phyloP scores from a whole-genome alignment of 2,797 vertebrate species.

The Peromyscus eremicus region DNA sequence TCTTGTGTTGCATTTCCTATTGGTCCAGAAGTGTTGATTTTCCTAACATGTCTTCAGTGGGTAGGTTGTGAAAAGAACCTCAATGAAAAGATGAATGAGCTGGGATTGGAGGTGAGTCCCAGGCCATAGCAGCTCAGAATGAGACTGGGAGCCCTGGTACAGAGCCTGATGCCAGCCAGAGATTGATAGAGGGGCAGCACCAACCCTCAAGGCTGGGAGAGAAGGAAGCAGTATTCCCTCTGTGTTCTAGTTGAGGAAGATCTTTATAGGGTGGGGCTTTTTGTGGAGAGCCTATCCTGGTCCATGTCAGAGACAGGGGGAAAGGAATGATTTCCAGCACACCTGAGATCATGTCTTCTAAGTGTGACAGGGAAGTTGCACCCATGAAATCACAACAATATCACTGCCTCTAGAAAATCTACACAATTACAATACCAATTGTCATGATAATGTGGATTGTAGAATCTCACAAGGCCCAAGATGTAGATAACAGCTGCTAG shows the following conservation, averaged over 20 bases:
- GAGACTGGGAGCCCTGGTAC: neutral
- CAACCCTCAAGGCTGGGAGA: neutral
- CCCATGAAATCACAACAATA: no score
- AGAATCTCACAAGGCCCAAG: no score
- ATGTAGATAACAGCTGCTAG: no score
- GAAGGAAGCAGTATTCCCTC: neutral
- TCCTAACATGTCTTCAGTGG: no score
- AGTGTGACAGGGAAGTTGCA: no score
- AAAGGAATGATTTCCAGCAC: neutral
- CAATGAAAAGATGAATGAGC: no score
- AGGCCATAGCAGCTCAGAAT: neutral
- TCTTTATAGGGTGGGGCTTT: rapidly evolving
- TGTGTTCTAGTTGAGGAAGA: neutral
- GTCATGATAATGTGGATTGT: no score
- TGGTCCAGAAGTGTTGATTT: neutral
- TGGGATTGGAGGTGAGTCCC: neutral
- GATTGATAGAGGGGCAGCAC: no score
- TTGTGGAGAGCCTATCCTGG: rapidly evolving
- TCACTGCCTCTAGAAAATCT: no score
- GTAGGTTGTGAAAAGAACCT: no score
- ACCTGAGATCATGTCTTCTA: no score
- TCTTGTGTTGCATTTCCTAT: neutral
- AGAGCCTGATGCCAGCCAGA: neutral
- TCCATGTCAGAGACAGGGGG: neutral
- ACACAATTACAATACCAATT: no score